These are phyloP conservation scores for Herpailurus yagouaroundi DNA, from an alignment of 2,113 vertebrate genomes.

Conservation along the genomic window DNA sequence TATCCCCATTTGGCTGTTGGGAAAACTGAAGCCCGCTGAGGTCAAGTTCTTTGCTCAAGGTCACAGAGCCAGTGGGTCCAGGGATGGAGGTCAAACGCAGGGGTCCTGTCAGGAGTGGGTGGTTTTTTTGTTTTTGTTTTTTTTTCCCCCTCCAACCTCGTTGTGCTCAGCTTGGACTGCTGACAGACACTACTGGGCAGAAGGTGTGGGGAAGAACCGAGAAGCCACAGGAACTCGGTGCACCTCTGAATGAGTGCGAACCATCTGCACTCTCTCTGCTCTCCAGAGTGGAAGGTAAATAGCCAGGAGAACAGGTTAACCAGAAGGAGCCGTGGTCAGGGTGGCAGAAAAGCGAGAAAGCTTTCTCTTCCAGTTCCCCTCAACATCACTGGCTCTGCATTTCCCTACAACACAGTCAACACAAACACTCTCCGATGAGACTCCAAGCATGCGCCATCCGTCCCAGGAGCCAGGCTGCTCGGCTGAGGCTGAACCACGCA, in stretches of 20 bases:
- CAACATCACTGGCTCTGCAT: not conserved
- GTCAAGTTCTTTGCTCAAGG: conserved; percentile 14
- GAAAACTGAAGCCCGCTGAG: conserved; percentile 19
- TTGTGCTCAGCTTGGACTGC: not conserved
- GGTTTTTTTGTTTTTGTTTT: not conserved
- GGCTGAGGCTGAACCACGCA: not conserved
- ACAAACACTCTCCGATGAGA: not conserved
- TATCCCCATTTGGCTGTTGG: conserved; percentile 46
- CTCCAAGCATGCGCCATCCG: not conserved
- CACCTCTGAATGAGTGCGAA: not conserved
- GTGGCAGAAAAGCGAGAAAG: not conserved
- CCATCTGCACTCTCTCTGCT: not conserved
- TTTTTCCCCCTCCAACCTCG: not conserved
- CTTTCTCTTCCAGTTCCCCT: not conserved
- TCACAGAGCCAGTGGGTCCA: not conserved
- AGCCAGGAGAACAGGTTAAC: not conserved
- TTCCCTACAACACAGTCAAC: not conserved
- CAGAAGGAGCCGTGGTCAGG: not conserved
- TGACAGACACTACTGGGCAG: not conserved
- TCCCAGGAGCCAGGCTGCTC: not conserved
- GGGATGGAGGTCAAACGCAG: not conserved
- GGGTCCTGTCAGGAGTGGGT: not conserved
- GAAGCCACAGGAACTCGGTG: not conserved
- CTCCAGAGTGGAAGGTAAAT: not conserved
- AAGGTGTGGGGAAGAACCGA: not conserved